Conservation (phyloP, 1,140 invertebrate genomes). For the Bombyx mandarina region DNA sequence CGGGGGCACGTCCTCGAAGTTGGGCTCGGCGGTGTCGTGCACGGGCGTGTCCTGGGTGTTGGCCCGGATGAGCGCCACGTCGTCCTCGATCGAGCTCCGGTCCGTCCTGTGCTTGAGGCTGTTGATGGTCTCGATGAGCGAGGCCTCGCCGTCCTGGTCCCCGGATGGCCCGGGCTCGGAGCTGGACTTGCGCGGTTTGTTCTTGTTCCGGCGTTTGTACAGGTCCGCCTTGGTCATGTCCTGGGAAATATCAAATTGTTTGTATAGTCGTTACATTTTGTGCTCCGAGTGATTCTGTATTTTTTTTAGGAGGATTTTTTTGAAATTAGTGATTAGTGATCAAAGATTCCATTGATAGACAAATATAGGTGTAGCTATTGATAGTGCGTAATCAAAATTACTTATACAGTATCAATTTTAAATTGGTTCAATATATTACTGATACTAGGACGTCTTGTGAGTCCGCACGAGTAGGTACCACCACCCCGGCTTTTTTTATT, state of each 20-base stretch:
- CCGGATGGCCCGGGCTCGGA: slow-evolving; percentile 35
- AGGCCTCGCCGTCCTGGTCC: slow-evolving; percentile 26
- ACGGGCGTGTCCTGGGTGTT: slow-evolving; percentile 48
- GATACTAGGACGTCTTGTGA: no score
- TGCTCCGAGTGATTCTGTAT: no score
- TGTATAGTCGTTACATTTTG: not conserved
- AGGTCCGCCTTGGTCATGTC: slow-evolving; percentile 65
- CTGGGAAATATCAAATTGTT: slow-evolving; percentile 23
- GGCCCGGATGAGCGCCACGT: slow-evolving; percentile 53
- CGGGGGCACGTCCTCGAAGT: slow-evolving; percentile 45
- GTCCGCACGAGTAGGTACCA: no score
- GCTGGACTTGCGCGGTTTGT: slow-evolving; percentile 39
- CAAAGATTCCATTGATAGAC: no score
- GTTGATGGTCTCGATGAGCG: slow-evolving; percentile 44
- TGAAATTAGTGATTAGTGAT: no score
- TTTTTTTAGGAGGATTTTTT: no score
- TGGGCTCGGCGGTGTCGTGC: slow-evolving; percentile 29
- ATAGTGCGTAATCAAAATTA: no score
- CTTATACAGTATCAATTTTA: no score
- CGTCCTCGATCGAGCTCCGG: slow-evolving; percentile 54
- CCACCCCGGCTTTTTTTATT: no score
- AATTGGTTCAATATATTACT: no score
- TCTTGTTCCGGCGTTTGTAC: slow-evolving; percentile 57
- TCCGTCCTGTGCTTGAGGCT: slow-evolving; percentile 52
- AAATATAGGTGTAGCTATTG: no score